Evolutionary conservation across 2,888 invertebrate genomes (phyloP).

Genomic region (Drosophila ezoana): DNA sequence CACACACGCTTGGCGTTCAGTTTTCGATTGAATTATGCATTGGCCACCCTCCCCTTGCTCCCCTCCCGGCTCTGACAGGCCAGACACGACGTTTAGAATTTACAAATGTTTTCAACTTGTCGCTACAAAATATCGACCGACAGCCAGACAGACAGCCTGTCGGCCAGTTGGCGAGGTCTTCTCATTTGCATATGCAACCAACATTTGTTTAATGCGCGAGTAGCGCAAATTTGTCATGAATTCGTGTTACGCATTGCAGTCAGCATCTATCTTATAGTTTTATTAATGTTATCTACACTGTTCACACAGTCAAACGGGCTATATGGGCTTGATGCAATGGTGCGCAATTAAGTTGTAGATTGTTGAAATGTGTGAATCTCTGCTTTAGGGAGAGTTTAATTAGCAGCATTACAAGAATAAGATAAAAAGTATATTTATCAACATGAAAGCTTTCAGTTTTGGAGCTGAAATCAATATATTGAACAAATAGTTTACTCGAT

Average conservation of each 20-base stretch:
- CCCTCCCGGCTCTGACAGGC: not conserved
- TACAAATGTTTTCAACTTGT: conserved; percentile 55
- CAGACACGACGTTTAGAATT: conserved; percentile 43
- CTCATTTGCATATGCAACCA: conserved; percentile 50
- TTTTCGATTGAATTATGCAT: conserved; percentile 43
- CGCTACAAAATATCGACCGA: conserved; percentile 42
- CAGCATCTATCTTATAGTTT: not conserved
- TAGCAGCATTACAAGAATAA: too few relatives aligned
- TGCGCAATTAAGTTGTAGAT: too few relatives aligned
- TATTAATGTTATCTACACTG: not conserved
- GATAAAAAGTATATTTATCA: too few relatives aligned
- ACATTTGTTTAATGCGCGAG: conserved; percentile 23
- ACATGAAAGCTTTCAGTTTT: too few relatives aligned
- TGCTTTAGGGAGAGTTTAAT: too few relatives aligned
- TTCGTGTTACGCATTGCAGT: conserved; percentile 22
- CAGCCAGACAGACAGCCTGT: conserved; percentile 5
- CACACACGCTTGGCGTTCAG: not conserved
- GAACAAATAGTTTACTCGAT: too few relatives aligned
- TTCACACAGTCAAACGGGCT: not conserved
- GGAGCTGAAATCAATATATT: too few relatives aligned
- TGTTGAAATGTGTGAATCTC: too few relatives aligned
- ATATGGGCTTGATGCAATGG: not conserved
- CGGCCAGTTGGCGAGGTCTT: conserved; percentile 20
- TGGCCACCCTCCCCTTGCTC: not conserved
- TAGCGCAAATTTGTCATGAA: conserved; percentile 32